Evolutionary conservation across 2,888 invertebrate genomes (phyloP), one percentile per base, ranked within the genome.

Genomic region (Deroplatys truncata): DNA sequence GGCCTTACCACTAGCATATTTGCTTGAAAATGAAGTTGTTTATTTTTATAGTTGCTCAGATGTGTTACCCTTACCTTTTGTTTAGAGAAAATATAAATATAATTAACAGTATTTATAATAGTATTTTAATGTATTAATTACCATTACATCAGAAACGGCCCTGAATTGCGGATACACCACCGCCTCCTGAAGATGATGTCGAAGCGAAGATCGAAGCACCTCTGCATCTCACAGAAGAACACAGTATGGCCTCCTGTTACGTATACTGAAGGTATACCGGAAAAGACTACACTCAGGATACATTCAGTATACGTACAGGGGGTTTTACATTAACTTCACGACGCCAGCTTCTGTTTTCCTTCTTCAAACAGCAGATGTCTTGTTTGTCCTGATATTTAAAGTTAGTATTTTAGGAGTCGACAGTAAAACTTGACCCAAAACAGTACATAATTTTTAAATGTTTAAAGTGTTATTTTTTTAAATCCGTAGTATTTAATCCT

Each of bases 221-320:
- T 84, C 28, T 83, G 9, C 83, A 25, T 85, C 4, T 28, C 28
- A 15, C 35, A n/a, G 87, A 87, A 82, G 87, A 83, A 25, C 35
- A 31, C 94, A 94, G 98, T 98, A 97, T 96, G 96, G 96, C 97
- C 98, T 98, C 98, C 98, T 98, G 98, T 98, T 98, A 98, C 98
- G 98, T 98, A 98, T 98, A 98, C 98, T 98, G 98, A 98, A 98
- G 98, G 98, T 98, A 98, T 98, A 98, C 98, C 98, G 98, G 98
- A 98, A 97, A 97, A 91, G 91, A 91, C 96, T 95, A 97, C 98
- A 98, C 98, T 98, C 98, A 98, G 98, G 98, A 98, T 98, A 98
- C 98, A 98, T 98, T 98, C 98, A 98, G 98, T 98, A 98, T 98
- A 98, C 98, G 98, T 98, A 97, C 97, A 98, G 98, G 98, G 97